A percentile compares a stretch with the other conserved stretches of the same genome.
Evolutionary conservation across 2,888 invertebrate species (phyloP).

Genomic region (Philhelius pedissequus): DNA sequence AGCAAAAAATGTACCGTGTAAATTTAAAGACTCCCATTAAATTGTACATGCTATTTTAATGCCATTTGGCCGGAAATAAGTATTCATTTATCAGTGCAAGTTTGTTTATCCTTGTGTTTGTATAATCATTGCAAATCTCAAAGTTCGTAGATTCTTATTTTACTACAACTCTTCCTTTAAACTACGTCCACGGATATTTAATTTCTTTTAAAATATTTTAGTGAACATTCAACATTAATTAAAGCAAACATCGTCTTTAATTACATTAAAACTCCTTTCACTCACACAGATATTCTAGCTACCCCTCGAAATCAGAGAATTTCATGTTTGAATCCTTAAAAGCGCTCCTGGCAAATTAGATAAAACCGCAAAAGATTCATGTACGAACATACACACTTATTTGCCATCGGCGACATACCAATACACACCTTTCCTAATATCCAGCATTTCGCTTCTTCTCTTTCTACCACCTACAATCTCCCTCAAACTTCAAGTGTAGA

Average conservation of each 20-base stretch:
- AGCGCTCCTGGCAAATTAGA: constrained; percentile 60
- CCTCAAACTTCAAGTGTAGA: background rate
- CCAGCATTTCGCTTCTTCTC: background rate
- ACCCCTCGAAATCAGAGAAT: constrained; percentile 7
- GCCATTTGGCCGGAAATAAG: too few species aligned
- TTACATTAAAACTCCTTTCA: background rate
- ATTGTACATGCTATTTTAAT: too few species aligned
- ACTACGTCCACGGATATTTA: too few species aligned
- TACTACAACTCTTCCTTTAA: too few species aligned
- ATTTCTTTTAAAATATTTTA: too few species aligned
- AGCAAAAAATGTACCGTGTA: too few species aligned
- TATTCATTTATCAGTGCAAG: too few species aligned
- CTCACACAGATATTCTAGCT: background rate
- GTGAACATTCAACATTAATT: too few species aligned
- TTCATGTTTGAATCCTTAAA: constrained; percentile 52
- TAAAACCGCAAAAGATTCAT: constrained; percentile 63
- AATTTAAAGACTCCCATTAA: too few species aligned
- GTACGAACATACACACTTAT: background rate
- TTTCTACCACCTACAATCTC: background rate
- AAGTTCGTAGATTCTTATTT: too few species aligned
- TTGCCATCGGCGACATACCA: constrained; percentile 37
- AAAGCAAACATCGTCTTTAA: background rate
- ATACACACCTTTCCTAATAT: constrained; percentile 1
- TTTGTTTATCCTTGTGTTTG: too few species aligned
- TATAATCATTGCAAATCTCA: too few species aligned